phyloP scores from a whole-genome alignment of 1,140 invertebrate species.

The Melipona quadrifasciata region DNA sequence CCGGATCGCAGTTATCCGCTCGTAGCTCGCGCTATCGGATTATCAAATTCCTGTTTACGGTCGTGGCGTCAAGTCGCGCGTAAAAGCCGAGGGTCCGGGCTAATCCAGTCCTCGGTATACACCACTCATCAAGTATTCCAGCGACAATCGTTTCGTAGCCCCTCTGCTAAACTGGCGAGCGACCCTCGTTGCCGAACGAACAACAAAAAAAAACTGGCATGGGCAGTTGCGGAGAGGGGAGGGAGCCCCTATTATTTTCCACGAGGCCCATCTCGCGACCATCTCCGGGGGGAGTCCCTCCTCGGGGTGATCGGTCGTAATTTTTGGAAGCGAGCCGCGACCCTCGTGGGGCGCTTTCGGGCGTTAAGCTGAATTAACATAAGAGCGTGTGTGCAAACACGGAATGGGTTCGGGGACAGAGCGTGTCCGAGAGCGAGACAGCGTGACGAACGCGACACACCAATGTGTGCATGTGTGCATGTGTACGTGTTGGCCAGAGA shows the following conservation, averaged over 20 bases:
- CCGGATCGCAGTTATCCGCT: neutral
- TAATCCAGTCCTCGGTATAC: constrained; percentile 44
- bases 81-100: constrained; percentile 13
- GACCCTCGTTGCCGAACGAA: constrained; percentile 36
- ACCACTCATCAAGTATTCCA: constrained; percentile 49
- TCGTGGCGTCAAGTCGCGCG: constrained; percentile 40
- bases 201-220: neutral
- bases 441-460: constrained; percentile 17
- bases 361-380: constrained; percentile 82
- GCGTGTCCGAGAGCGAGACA: constrained; percentile 37
- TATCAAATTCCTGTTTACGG: constrained; percentile 46
- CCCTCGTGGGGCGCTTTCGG: constrained; percentile 68
- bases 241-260: constrained; percentile 63
- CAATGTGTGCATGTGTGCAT: no score
- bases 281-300: constrained; percentile 44
- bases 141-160: constrained; percentile 45
- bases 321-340: constrained; percentile 70
- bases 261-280: constrained; percentile 65
- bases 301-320: constrained; percentile 66
- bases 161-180: constrained; percentile 7
- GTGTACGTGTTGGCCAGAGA: neutral
- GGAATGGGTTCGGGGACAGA: constrained; percentile 36
- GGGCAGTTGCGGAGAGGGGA: no score
- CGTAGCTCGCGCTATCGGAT: constrained; percentile 12
- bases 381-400: constrained; percentile 81